Base-by-base conservation (phyloP, 2,113 vertebrate genomes). In the Nesoenas mayeri region DNA sequence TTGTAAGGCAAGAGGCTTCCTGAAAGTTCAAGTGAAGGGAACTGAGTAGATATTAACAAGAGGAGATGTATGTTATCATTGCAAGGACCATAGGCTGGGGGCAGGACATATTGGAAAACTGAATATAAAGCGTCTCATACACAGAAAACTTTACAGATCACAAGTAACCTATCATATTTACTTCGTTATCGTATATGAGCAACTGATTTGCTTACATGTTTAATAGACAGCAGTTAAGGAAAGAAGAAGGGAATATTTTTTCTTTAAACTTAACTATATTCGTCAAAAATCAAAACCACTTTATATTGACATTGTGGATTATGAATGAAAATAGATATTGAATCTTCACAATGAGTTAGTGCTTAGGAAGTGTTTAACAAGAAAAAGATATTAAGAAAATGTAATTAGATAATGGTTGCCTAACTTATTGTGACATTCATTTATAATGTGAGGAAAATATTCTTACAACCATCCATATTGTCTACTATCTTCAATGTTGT, bases 301-400 rank as follows among this genome's bases (percentile, higher is more conserved):
- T 95, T 88, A 42, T 88, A 75, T 25, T 34, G 15, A 81, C 12
- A 61, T 34, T 60, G 17, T 58, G 3, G n/a, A 60, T 94, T 95
- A 51, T 34, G 34, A 90, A 86, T 44, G 65, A 65, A 71, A 56
- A 48, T 19, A 57, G 2, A 32, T 79, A 65, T 34, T 86, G 15
- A 70, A 88, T 90, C 67, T 71, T 89, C 36, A 72, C 32, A 92
- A 95, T 79, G 20, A 90, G 56, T 85, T 93, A 91, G 83, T 95
- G 31, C 40, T 25, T 66, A 77, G 31, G 13, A 89, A 57, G 7
- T 82, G 36, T 79, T 96, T 89, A 89, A 74, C 10, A 78, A 51
- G 22, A 83, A 93, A n/a, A 90, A 85, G 73, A 67, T 83, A 89
- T 38, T 89, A 70, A 70, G 21, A 89, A 88, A 72, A 94, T 92